Conservation (phyloP, 2,113 vertebrate genomes). For the Ageneiosus marmoratus region DNA sequence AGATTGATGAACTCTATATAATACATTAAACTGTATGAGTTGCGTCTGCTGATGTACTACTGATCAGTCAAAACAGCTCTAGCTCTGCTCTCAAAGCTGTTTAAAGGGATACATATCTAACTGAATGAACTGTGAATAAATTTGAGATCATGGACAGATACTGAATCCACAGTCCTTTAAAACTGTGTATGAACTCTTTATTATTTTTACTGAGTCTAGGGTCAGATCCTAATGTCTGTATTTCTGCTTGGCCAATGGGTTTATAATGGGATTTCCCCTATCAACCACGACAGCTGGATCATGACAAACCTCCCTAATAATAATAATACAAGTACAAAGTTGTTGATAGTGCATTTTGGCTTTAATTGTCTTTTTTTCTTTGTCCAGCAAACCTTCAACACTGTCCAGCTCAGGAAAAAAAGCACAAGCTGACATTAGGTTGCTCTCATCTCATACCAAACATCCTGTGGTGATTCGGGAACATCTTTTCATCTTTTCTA, state of each 20-base stretch:
- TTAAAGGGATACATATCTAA: too few species aligned
- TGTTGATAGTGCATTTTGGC: conserved; percentile 21
- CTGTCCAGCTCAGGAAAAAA: conserved; percentile 7
- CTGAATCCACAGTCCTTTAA: background rate
- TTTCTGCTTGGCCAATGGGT: conserved; percentile 34
- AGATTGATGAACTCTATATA: too few species aligned
- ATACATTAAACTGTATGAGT: too few species aligned
- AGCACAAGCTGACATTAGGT: background rate
- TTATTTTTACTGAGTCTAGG: background rate
- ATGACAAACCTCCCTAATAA: conserved; percentile 47
- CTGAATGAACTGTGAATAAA: too few species aligned
- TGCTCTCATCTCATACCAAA: background rate
- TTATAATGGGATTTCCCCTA: conserved; percentile 62
- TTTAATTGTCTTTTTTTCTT: conserved; percentile 38
- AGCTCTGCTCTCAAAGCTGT: too few species aligned
- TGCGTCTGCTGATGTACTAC: too few species aligned
- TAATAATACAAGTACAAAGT: conserved; percentile 29
- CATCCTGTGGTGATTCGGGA: conserved; percentile 26
- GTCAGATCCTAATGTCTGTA: conserved; percentile 10
- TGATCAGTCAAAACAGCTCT: too few species aligned
- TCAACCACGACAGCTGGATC: conserved; percentile 40
- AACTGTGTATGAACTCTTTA: conserved; percentile 11
- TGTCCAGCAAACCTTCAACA: conserved; percentile 17
- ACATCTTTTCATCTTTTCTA: conserved; percentile 51
- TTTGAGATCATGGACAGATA: background rate